Base-by-base conservation (phyloP, 2,797 vertebrate genomes). In the Alfaro cultratus region DNA sequence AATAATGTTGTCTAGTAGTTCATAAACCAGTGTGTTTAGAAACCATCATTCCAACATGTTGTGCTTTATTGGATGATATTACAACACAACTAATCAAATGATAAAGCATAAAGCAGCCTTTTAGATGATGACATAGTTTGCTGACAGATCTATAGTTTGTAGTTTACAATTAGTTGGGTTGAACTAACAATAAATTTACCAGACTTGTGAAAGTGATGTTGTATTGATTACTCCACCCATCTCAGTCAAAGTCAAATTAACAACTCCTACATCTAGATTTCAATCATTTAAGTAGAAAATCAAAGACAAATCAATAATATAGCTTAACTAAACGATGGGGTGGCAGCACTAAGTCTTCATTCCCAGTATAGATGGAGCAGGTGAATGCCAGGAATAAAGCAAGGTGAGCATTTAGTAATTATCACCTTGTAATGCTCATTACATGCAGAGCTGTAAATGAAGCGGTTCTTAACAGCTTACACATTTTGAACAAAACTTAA, bases 71-170 rank as follows among this genome's bases (percentile, higher is more conserved):
- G 39, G 39, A 74, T 41, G 73, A 41, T 6, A 74, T 18, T 41
- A 74, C 49, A 74, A 47, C 41, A 51, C 73, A 55, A n/a, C 36
- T n/a, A 74, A 74, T 41, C 34, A 51, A 53, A 53, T 74, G 31
- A 74, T 74, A 74, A 55, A 74, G 39, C 23, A 55, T 74, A 74
- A 55, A 74, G 23, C 13, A 26, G 13, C 49, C 49, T n/a, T 55
- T 39, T 36, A 55, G 49, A 55, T 36, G 31, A 34, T 74, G 47
- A 74, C 49, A 74, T 53, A 74, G 39, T 74, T 53, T 39, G 21
- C 21, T 74, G 73, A 55, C 49, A 74, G 4, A 55, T 13, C 36
- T 11, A 13, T 26, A 23, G 6, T 21, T n/a, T 74, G 34, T n/a
- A 39, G 11, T 74, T 55, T 74, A 39, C 47, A 51, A 49, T 51